These are phyloP conservation scores for Misgurnus anguillicaudatus DNA, from an alignment of 2,113 vertebrate genomes.

Conservation along the genomic window DNA sequence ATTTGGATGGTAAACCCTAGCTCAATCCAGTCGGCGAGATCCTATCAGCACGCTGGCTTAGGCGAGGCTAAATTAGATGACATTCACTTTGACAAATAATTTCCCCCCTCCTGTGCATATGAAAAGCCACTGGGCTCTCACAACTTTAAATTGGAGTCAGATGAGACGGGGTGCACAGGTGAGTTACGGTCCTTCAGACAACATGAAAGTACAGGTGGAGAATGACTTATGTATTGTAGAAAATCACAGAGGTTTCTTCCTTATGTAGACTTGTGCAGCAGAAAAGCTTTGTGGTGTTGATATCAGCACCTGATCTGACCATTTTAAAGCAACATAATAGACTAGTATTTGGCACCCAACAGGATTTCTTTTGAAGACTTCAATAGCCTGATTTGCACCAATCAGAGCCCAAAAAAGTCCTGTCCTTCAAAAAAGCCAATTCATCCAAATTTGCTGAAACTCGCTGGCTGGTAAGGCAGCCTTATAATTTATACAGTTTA, in stretches of 20 bases:
- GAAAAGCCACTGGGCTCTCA: slow-evolving; percentile 42
- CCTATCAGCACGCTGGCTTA: slow-evolving; percentile 64
- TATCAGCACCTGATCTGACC: slow-evolving; percentile 31
- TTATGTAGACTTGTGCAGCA: slow-evolving; percentile 33
- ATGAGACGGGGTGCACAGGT: slow-evolving; percentile 28
- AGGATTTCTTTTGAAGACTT: not conserved
- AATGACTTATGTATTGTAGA: slow-evolving; percentile 10
- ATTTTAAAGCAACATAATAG: slow-evolving; percentile 18
- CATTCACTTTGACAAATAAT: slow-evolving; percentile 77
- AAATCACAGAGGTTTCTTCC: slow-evolving; percentile 19
- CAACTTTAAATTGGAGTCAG: slow-evolving; percentile 56
- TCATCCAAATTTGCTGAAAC: not conserved
- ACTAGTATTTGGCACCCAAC: not conserved
- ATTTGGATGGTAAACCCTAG: slow-evolving; percentile 59
- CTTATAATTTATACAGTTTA: not conserved
- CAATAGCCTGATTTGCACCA: not conserved
- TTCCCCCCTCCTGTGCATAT: slow-evolving; percentile 64
- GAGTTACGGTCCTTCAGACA: slow-evolving; percentile 39
- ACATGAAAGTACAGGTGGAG: slow-evolving; percentile 34
- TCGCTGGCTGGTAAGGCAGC: not conserved
- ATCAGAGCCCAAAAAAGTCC: not conserved
- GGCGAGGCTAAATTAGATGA: slow-evolving; percentile 74
- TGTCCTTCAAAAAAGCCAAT: not conserved
- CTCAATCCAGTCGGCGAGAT: slow-evolving; percentile 67
- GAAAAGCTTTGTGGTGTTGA: slow-evolving; percentile 21